phyloP scores from a whole-genome alignment of 2,888 invertebrate species.

The Idaea straminata region DNA sequence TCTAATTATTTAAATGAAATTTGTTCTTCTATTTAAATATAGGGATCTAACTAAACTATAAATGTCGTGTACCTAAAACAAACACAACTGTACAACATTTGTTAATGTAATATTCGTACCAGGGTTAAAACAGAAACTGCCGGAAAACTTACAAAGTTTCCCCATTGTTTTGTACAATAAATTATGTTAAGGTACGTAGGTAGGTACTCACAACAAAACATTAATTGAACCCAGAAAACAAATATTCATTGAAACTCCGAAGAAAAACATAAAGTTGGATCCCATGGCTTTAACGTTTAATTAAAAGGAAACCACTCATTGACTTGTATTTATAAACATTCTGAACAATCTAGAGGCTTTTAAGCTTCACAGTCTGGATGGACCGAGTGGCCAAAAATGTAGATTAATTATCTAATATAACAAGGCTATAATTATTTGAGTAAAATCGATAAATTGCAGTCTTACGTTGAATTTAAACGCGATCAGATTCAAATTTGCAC shows the following conservation, averaged over 20 bases:
- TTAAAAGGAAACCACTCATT: neutral
- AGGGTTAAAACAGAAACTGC: neutral
- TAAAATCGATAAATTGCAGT: too few relatives aligned
- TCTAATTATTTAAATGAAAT: too few relatives aligned
- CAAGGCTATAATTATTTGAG: too few relatives aligned
- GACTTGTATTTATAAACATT: neutral
- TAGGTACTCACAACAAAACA: neutral
- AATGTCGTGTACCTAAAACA: neutral
- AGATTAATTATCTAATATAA: neutral
- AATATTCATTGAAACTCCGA: conserved; percentile 1
- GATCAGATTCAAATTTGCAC: too few relatives aligned
- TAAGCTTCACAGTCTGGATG: neutral
- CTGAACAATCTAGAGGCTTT: neutral
- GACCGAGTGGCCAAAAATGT: neutral
- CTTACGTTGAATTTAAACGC: too few relatives aligned
- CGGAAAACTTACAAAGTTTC: neutral
- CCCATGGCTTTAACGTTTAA: neutral
- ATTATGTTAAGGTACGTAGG: neutral
- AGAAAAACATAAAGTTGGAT: neutral
- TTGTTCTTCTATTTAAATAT: too few relatives aligned
- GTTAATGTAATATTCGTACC: neutral
- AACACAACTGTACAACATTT: neutral
- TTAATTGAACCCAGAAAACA: neutral
- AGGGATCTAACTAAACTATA: too few relatives aligned
- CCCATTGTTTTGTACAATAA: neutral